Evolutionary conservation across 2,888 invertebrate genomes (phyloP).

Genomic region (Eumacrocentrus americanus): DNA sequence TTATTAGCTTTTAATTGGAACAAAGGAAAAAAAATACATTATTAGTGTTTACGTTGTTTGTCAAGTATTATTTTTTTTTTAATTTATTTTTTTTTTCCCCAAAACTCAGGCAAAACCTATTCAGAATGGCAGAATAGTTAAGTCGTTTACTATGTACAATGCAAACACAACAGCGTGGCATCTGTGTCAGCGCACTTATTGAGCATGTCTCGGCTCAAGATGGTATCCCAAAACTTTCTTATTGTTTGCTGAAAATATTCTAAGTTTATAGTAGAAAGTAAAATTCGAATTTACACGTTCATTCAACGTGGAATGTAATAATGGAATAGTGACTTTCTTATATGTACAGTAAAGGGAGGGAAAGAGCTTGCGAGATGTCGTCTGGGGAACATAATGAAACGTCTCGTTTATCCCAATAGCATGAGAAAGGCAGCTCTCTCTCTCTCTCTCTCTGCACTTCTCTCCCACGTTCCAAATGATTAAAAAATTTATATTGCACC

Average conservation of each 20-base stretch:
- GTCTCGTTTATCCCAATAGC: constrained; percentile 24
- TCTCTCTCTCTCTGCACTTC: constrained; percentile 6
- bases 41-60: too few relatives aligned
- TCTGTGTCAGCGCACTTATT: constrained; percentile 12
- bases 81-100: too few relatives aligned
- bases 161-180: constrained; percentile 2
- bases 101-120: neutral
- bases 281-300: constrained; percentile 27
- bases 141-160: neutral
- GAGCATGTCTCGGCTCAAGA: constrained; percentile 1
- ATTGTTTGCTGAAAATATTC: constrained; percentile 13
- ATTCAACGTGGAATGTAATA: constrained; percentile 30
- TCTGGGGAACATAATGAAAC: constrained; percentile 20
- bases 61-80: too few relatives aligned
- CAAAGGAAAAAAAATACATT: too few relatives aligned
- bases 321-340: constrained; percentile 26
- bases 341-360: constrained; percentile 9
- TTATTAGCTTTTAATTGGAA: too few relatives aligned
- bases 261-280: neutral
- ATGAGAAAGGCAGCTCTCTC: neutral
- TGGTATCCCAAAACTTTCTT: neutral
- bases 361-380: constrained; percentile 16
- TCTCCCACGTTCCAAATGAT: too few relatives aligned
- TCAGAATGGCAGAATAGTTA: neutral
- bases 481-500: constrained; percentile 22